phyloP scores from a whole-genome alignment of 2,113 vertebrate genomes.

The Procapra przewalskii region DNA sequence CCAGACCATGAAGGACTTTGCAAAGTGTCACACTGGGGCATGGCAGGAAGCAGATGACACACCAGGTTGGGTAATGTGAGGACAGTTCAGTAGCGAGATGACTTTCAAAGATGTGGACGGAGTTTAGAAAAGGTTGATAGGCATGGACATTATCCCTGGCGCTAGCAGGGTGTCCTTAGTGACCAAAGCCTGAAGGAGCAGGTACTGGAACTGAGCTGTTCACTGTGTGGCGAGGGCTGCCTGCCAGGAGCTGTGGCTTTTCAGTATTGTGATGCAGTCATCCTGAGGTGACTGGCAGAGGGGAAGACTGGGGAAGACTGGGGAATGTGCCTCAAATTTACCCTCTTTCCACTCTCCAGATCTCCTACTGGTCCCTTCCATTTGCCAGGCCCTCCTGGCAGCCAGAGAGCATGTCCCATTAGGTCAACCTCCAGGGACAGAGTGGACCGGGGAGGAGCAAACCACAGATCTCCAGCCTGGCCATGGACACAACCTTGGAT shows the following conservation, averaged over 20 bases:
- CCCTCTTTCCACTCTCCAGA: background rate
- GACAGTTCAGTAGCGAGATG: background rate
- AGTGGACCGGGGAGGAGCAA: background rate
- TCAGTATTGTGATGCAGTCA: background rate
- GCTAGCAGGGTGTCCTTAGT: background rate
- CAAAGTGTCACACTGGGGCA: background rate
- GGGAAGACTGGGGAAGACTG: background rate
- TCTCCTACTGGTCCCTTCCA: background rate
- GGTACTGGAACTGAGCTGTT: background rate
- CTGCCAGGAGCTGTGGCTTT: background rate
- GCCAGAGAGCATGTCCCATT: background rate
- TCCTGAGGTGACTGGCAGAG: background rate
- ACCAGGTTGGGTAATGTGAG: background rate
- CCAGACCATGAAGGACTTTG: background rate
- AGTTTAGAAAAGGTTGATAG: background rate
- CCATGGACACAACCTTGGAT: background rate
- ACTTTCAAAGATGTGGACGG: background rate
- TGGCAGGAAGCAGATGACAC: conserved; percentile 18
- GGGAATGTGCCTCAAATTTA: background rate
- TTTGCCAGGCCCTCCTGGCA: background rate
- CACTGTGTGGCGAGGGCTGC: background rate
- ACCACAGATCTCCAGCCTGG: background rate
- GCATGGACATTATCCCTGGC: background rate
- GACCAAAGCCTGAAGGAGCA: background rate
- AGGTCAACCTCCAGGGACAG: background rate